Conservation (phyloP, 2,113 vertebrate species). For the Oxyura jamaicensis region DNA sequence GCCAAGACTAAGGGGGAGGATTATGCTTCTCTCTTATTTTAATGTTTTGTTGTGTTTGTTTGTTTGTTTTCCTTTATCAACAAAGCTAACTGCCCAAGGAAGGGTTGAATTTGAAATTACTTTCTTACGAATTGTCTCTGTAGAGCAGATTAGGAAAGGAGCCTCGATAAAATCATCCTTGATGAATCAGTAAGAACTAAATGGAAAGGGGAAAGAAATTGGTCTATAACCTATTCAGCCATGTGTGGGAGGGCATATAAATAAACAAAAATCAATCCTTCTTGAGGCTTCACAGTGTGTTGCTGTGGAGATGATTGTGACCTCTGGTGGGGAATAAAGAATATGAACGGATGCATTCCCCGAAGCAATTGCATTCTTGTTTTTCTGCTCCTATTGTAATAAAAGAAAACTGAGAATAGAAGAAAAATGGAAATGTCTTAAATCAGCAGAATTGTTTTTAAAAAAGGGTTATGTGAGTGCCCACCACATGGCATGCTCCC, state of each 20-base stretch:
- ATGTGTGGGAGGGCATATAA: background rate
- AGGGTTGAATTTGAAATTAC: background rate
- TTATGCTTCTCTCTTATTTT: constrained; percentile 6
- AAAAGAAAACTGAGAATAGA: background rate
- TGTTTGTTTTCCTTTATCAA: background rate
- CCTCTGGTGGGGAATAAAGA: constrained; percentile 35
- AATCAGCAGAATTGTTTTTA: background rate
- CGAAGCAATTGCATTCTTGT: constrained; percentile 14
- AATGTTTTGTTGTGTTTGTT: background rate
- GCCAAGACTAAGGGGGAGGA: background rate
- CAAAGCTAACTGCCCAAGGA: background rate
- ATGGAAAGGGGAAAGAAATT: background rate
- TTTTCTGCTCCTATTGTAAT: constrained; percentile 30
- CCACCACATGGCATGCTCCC: background rate
- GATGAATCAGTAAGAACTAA: background rate
- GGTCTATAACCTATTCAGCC: background rate
- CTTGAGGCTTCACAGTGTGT: constrained; percentile 50
- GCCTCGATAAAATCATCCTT: background rate
- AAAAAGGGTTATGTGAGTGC: background rate
- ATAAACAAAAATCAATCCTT: constrained; percentile 47
- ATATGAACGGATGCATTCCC: constrained; percentile 22
- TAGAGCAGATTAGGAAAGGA: background rate
- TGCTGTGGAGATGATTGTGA: constrained; percentile 60
- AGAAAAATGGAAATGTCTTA: background rate
- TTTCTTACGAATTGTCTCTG: background rate